These are phyloP conservation scores for Oedothorax gibbosus DNA, from an alignment of 1,140 invertebrate genomes.

Conservation along the genomic window DNA sequence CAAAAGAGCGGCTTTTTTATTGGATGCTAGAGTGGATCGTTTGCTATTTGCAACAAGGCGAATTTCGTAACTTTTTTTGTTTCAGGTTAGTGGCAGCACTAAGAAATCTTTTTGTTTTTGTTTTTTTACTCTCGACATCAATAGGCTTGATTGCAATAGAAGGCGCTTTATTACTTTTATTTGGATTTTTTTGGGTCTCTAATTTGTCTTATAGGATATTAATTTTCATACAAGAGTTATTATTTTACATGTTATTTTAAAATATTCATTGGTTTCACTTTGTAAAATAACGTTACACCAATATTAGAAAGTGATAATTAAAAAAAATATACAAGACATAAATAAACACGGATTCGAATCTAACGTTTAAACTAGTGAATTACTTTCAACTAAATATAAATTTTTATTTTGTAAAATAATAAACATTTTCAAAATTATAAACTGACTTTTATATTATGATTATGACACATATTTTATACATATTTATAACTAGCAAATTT, in stretches of 20 bases:
- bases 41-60: constrained; percentile 11
- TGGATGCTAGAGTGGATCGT: constrained; percentile 17
- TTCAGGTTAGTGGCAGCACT: constrained; percentile 8
- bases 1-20: constrained; percentile 22
- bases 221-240: neutral
- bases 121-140: neutral
- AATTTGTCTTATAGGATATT: neutral
- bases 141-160: neutral
- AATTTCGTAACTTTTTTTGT: constrained; percentile 10
- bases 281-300: no score
- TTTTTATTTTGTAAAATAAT: no score
- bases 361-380: no score
- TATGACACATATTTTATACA: no score
- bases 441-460: no score
- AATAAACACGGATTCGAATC: no score
- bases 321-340: no score
- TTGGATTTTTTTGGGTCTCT: neutral
- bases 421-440: no score
- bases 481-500: no score
- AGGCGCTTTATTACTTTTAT: neutral
- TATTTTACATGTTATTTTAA: neutral
- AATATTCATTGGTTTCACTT: neutral
- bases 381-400: no score
- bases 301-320: no score
- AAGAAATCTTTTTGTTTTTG: neutral